phyloP scores from a whole-genome alignment of 2,797 vertebrate species.

The Mus caroli region DNA sequence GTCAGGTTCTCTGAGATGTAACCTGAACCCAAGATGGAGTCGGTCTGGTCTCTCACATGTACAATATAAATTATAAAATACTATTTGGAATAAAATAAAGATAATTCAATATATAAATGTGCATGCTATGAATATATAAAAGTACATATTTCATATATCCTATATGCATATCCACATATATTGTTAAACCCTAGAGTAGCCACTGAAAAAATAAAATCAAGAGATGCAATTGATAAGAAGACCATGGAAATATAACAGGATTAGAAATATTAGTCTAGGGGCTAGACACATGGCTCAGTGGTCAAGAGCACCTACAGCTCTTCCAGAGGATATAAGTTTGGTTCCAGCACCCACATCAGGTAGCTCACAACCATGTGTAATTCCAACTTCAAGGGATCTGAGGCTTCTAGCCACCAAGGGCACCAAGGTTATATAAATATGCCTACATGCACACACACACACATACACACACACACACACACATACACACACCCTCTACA shows the following conservation, averaged over 20 bases:
- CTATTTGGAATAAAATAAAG: conserved; percentile 51
- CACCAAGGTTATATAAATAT: neutral
- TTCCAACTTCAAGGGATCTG: neutral
- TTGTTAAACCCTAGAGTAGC: conserved; percentile 6
- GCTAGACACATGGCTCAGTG: neutral
- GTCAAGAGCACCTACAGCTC: neutral
- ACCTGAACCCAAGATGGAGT: neutral
- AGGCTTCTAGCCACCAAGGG: neutral
- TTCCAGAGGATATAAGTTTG: neutral
- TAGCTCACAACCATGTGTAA: neutral
- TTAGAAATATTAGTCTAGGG: neutral
- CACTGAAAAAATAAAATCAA: conserved; percentile 23
- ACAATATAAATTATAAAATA: neutral
- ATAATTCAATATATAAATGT: neutral
- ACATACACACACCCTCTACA: neutral
- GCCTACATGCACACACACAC: neutral
- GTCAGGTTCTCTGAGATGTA: neutral
- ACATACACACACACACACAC: no score
- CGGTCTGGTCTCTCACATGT: neutral
- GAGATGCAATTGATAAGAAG: neutral
- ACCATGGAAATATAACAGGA: neutral
- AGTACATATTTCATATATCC: neutral
- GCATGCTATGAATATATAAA: neutral
- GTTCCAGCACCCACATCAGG: neutral
- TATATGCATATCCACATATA: no score